Conservation (phyloP, 2,113 vertebrate genomes). For the Tetrao urogallus region DNA sequence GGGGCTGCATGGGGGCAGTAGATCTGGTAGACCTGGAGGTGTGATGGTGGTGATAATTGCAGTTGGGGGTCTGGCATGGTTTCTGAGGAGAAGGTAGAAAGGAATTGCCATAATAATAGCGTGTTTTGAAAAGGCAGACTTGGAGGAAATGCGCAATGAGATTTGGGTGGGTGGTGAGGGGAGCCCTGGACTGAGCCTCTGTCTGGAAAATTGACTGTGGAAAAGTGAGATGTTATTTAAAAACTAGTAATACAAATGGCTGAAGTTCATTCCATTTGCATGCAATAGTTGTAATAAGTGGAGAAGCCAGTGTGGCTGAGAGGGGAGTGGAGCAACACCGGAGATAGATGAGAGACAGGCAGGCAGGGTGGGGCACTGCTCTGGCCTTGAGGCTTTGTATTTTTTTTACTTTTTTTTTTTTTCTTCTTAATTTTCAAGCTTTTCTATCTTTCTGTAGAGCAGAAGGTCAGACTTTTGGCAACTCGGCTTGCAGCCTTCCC, state of each 20-base stretch:
- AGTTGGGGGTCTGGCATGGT: not conserved
- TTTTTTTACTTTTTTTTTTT: not conserved
- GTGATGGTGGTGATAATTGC: not conserved
- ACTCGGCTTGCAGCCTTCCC: not conserved
- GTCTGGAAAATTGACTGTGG: slow-evolving; percentile 54
- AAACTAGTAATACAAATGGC: slow-evolving; percentile 38
- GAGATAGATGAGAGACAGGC: not conserved
- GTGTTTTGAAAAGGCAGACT: slow-evolving; percentile 16
- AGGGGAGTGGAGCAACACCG: not conserved
- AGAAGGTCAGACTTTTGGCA: not conserved
- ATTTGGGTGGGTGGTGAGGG: slow-evolving; percentile 39
- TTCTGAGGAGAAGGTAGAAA: slow-evolving; percentile 19
- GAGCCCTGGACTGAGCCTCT: not conserved
- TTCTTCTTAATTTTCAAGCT: not conserved
- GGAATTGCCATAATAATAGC: not conserved
- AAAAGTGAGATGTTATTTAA: slow-evolving; percentile 59
- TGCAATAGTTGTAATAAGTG: slow-evolving; percentile 24
- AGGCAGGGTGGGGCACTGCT: not conserved
- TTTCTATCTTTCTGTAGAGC: not conserved
- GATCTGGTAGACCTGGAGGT: not conserved
- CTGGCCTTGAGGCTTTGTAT: not conserved
- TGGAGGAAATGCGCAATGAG: slow-evolving; percentile 16
- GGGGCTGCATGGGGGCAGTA: not conserved
- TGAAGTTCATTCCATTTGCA: slow-evolving; percentile 42
- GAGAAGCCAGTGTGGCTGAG: slow-evolving; percentile 29